A percentile compares a stretch with the other conserved stretches of the same genome.
Conservation (phyloP, 1,140 invertebrate genomes). For the Lineus longissimus region DNA sequence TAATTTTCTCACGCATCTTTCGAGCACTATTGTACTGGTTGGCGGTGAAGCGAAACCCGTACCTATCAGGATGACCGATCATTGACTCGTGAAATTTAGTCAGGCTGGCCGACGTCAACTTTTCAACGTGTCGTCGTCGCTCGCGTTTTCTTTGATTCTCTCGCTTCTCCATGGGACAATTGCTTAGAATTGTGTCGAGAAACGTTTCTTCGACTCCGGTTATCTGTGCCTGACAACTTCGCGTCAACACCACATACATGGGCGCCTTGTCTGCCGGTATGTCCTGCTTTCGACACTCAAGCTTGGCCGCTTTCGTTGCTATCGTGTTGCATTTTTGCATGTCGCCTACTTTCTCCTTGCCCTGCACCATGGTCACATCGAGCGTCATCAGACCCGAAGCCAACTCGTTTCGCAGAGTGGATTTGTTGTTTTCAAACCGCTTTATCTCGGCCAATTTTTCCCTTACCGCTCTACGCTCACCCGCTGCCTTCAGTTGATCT, state of each 20-base stretch:
- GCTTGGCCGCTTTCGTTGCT: background rate
- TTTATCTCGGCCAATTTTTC: background rate
- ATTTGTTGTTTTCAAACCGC: background rate
- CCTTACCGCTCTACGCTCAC: too few species aligned
- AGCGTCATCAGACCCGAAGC: background rate
- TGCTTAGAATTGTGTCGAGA: background rate
- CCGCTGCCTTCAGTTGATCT: too few species aligned
- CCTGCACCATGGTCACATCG: background rate
- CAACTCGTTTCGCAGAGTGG: background rate
- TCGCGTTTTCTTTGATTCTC: background rate
- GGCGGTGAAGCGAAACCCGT: background rate
- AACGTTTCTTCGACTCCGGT: background rate
- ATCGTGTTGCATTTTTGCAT: conserved; percentile 1
- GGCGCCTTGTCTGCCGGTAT: background rate
- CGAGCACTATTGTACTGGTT: background rate
- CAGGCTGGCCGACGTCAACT: background rate
- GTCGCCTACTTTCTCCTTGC: conserved; percentile 1
- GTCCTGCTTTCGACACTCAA: background rate
- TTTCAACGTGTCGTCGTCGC: background rate
- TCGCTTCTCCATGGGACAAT: background rate
- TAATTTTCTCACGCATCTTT: background rate
- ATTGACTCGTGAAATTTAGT: background rate
- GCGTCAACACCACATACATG: background rate
- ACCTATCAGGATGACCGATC: background rate
- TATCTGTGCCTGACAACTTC: conserved; percentile 1